These are phyloP conservation scores for Callorhinus ursinus DNA, from an alignment of 2,113 vertebrate genomes.

Conservation along the genomic window DNA sequence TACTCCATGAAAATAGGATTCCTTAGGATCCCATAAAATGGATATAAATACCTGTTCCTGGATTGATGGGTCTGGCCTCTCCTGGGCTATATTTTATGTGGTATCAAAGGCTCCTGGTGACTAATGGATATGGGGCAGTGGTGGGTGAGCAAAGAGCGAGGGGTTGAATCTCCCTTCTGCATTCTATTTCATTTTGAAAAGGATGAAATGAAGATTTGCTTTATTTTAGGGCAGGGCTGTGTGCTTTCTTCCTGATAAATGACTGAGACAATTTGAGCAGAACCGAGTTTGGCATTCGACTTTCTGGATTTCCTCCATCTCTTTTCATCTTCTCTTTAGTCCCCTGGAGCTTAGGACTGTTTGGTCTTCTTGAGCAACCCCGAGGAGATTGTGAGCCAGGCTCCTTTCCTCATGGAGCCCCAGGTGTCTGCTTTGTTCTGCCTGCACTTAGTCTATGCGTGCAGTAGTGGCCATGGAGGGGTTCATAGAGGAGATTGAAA, in stretches of 20 bases:
- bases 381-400: neutral
- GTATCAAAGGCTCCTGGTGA: neutral
- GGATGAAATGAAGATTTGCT: neutral
- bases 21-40: slow-evolving; percentile 12
- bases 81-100: neutral
- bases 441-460: neutral
- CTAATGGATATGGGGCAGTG: neutral
- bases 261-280: neutral
- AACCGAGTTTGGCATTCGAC: neutral
- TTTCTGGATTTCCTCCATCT: neutral
- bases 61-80: neutral
- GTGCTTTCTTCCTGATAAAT: neutral
- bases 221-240: neutral
- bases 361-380: neutral
- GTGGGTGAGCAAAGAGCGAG: neutral
- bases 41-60: neutral
- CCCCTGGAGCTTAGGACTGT: neutral
- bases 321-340: neutral
- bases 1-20: slow-evolving; percentile 43
- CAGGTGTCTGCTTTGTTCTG: neutral
- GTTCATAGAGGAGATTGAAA: neutral
- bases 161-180: neutral
- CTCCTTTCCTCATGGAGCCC: neutral
- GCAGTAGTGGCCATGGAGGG: rapidly evolving
- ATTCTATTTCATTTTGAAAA: neutral